Evolutionary conservation across 2,797 vertebrate species (phyloP).

Genomic region (Parauchenoglanis ngamensis): DNA sequence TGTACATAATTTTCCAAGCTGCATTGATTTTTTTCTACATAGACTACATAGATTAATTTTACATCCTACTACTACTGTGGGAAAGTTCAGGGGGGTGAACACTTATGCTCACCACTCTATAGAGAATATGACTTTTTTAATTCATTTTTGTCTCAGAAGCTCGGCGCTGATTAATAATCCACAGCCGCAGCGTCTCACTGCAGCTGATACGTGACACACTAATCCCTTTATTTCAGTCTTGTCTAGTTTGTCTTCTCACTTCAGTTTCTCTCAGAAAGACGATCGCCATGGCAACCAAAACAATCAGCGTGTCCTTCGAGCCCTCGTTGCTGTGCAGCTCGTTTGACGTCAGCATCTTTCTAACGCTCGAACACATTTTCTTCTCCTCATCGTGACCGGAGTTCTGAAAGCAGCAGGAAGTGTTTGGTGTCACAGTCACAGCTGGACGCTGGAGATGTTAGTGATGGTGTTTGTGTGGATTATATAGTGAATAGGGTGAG

Average conservation of each 20-base stretch:
- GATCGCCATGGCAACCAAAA: conserved; percentile 41
- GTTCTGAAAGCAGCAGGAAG: conserved; percentile 11
- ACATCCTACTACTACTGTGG: not conserved
- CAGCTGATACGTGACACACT: not conserved
- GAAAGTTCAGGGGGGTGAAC: not conserved
- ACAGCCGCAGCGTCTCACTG: not conserved
- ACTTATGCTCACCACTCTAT: not conserved
- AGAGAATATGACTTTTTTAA: not conserved
- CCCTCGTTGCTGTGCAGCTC: not conserved
- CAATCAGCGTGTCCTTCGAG: conserved; percentile 30
- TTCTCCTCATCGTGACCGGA: not conserved
- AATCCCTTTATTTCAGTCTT: conserved; percentile 8
- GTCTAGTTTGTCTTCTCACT: not conserved
- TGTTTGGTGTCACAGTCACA: not conserved
- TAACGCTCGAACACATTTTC: not conserved
- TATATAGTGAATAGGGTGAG: not conserved
- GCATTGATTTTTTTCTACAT: too few species aligned
- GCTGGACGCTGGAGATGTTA: conserved; percentile 6
- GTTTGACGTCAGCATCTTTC: conserved; percentile 25
- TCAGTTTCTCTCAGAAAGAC: conserved; percentile 16
- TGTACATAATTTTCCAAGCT: not conserved
- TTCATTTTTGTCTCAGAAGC: not conserved
- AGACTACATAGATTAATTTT: not conserved
- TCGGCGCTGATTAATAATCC: not conserved
- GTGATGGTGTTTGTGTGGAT: too few species aligned